Conservation (phyloP, 1,140 invertebrate species). For the Rhopalosiphum maidis region DNA sequence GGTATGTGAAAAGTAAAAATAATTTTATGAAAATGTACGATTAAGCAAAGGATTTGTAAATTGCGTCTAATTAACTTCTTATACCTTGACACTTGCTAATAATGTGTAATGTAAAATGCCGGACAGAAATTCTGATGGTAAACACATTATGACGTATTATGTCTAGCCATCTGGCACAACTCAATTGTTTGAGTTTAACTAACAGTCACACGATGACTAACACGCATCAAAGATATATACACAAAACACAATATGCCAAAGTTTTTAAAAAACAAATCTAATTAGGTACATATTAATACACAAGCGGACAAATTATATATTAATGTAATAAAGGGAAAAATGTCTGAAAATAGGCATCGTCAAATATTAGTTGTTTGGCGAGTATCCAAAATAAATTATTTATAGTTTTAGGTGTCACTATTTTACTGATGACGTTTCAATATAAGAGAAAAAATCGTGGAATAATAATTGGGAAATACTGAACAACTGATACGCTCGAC, state of each 20-base stretch:
- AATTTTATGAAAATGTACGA: not conserved
- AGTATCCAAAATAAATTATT: slow-evolving; percentile 19
- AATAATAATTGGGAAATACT: slow-evolving; percentile 24
- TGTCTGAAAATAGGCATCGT: slow-evolving; percentile 26
- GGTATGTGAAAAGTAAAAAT: not conserved
- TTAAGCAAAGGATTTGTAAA: not conserved
- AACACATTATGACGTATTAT: not conserved
- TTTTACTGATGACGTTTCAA: not conserved
- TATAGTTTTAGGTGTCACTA: slow-evolving; percentile 48
- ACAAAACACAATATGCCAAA: not conserved
- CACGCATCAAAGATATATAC: not conserved
- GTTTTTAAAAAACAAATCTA: not conserved
- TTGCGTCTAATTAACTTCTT: not conserved
- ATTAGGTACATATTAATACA: not conserved
- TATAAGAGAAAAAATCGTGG: not conserved
- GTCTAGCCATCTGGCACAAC: not conserved
- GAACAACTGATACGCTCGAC: not conserved
- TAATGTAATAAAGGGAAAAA: not conserved
- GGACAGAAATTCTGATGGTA: not conserved
- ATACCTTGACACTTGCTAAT: not conserved
- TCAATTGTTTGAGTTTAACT: not conserved
- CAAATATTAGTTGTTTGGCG: not conserved
- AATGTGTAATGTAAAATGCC: not conserved
- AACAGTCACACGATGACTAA: not conserved
- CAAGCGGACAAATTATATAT: not conserved